Base-by-base conservation (phyloP, 2,113 vertebrate genomes). In the Leucosticte australis region DNA sequence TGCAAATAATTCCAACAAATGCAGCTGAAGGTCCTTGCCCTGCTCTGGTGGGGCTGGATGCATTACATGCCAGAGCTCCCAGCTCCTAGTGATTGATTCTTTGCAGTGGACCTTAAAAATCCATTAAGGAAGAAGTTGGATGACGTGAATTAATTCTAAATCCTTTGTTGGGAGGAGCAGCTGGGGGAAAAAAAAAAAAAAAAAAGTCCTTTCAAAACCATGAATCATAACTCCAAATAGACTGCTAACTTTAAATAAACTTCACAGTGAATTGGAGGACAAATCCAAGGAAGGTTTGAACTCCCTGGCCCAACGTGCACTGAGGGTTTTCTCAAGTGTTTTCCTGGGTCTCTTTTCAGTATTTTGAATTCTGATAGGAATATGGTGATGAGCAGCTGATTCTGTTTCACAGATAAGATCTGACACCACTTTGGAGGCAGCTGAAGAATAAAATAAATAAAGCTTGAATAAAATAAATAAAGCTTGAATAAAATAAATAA, bases 101-200 rank as follows among this genome's bases (percentile, higher is more conserved):
- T 96, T 97, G 96, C 95, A 93, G 56, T 70, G 86, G 96, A 97
- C 96, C 97, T 97, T 96, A 97, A 97, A 96, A 97, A 94, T 92
- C 95, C 95, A 95, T 97, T 97, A 97, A 90, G 83, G 73, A 94
- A 92, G 75, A 50, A 96, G 92, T 82, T 91, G 94, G 96, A 94
- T 95, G 97, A 97, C 96, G 93, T 87, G 94, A 95, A 97, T 98
- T 98, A 97, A 97, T 97, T 96, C 96, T 76, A 87, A 96, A 88
- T 79, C 79, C 44, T 96, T 97, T 94, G 86, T 95, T 85, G 64
- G 41, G 77, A 42, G 56, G 82, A 95, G 83, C 86, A 94, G 94
- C 91, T 81, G 82, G 57, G 27, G 77, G 21, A 12, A 37, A 24
- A 35, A 57, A 50, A 91, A 96, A n/a, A 82, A 77, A 82, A 77